phyloP scores from a whole-genome alignment of 2,113 vertebrate species.

The Bubo bubo region DNA sequence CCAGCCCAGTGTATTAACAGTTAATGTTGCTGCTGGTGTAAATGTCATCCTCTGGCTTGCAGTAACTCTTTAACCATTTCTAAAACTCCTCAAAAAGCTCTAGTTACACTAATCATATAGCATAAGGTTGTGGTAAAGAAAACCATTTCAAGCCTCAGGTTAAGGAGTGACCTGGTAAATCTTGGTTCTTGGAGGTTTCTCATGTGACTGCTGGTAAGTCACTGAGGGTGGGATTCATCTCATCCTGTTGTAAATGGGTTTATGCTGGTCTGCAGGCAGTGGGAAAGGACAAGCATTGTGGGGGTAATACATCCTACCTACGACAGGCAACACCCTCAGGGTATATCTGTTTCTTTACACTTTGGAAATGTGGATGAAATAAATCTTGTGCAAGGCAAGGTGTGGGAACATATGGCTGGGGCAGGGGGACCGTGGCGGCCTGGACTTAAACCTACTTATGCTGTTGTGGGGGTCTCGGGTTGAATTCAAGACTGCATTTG shows the following conservation, averaged over 20 bases:
- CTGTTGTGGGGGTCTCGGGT: neutral
- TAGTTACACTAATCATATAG: neutral
- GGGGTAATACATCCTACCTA: neutral
- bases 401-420: neutral
- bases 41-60: neutral
- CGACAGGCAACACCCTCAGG: neutral
- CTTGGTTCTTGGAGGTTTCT: neutral
- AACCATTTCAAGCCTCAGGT: neutral
- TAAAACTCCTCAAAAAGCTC: neutral
- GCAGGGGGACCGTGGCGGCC: neutral
- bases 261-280: neutral
- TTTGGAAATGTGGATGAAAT: neutral
- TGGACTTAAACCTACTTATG: neutral
- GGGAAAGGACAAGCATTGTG: neutral
- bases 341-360: neutral
- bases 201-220: neutral
- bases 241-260: neutral
- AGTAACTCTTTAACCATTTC: neutral
- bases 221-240: neutral
- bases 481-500: neutral
- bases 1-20: neutral
- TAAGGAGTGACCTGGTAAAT: neutral
- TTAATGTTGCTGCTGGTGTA: neutral
- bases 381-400: neutral
- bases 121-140: neutral